Evolutionary conservation across 2,888 invertebrate species (phyloP).

Genomic region (Brenthis hecate): DNA sequence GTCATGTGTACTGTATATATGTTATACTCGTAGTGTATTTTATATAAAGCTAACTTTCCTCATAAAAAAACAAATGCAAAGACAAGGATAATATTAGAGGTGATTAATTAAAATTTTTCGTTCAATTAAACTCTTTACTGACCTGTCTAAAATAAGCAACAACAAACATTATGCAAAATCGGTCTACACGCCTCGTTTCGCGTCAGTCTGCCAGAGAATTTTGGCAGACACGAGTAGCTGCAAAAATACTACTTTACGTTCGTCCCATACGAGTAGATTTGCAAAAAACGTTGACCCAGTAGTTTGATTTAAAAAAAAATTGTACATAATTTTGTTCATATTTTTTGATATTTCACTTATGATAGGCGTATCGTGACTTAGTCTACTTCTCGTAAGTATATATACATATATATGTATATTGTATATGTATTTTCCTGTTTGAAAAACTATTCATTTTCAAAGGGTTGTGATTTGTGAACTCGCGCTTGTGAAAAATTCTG

Average conservation of each 20-base stretch:
- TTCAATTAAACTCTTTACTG: slow-evolving; percentile 17
- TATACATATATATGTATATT: too few species aligned
- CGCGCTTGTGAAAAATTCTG: too few species aligned
- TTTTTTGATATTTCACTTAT: too few species aligned
- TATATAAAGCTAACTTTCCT: too few species aligned
- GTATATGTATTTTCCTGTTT: too few species aligned
- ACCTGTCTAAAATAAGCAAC: slow-evolving; percentile 15
- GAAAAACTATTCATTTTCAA: too few species aligned
- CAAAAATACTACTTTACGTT: slow-evolving; percentile 50
- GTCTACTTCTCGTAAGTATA: too few species aligned
- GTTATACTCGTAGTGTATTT: too few species aligned
- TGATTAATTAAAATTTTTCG: slow-evolving; percentile 1
- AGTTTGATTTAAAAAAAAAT: not conserved
- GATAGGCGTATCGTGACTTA: too few species aligned
- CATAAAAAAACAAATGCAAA: not conserved
- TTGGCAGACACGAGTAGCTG: slow-evolving; percentile 56
- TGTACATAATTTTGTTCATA: not conserved
- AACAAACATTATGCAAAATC: slow-evolving; percentile 22
- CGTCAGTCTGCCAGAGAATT: slow-evolving; percentile 48
- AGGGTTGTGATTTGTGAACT: too few species aligned
- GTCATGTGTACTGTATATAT: too few species aligned
- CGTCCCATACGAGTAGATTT: slow-evolving; percentile 5
- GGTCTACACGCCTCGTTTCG: slow-evolving; percentile 14
- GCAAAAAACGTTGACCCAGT: slow-evolving; percentile 16
- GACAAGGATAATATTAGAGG: not conserved